Base-by-base conservation (phyloP, 1,140 invertebrate species). In the Chrysomallon squamiferum region DNA sequence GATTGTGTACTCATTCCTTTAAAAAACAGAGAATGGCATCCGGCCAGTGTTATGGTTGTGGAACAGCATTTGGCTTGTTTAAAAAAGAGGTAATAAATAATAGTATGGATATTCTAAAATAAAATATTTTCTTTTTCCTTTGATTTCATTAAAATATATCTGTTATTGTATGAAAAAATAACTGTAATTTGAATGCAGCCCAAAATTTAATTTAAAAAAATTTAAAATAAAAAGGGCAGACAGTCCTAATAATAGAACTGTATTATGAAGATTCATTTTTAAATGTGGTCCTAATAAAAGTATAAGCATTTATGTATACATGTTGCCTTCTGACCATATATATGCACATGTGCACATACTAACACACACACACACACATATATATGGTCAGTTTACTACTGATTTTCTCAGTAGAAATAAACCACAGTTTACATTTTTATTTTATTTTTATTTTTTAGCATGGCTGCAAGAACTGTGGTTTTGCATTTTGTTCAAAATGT, bases 381-480 rank as follows among this genome's bases (percentile, higher is more conserved):
- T n/a, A n/a, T n/a, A n/a, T n/a, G n/a, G n/a, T n/a, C n/a, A n/a
- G n/a, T n/a, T n/a, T n/a, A n/a, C n/a, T n/a, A n/a, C n/a, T n/a
- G n/a, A n/a, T n/a, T n/a, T n/a, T n/a, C n/a, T n/a, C n/a, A n/a
- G n/a, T n/a, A n/a, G n/a, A n/a, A n/a, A n/a, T n/a, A n/a, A n/a
- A n/a, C n/a, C n/a, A n/a, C n/a, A n/a, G n/a, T n/a, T n/a, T n/a
- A n/a, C n/a, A n/a, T n/a, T 45, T 32, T 5, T 30, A 18, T 41
- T 11, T 38, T 33, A 18, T 56, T 32, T 61, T 65, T 71, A 62
- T 50, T 38, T 72, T 79, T 66, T 66, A 82, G 75, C 77, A 79
- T 75, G 83, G 82, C 2, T 85, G 84, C 62, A 81, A 83, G 61
- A 84, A 84, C 63, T 85, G 84, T 79, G 84, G 84, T n/a, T 84